phyloP scores from a whole-genome alignment of 1,140 invertebrate genomes.

The Heliconius congener region DNA sequence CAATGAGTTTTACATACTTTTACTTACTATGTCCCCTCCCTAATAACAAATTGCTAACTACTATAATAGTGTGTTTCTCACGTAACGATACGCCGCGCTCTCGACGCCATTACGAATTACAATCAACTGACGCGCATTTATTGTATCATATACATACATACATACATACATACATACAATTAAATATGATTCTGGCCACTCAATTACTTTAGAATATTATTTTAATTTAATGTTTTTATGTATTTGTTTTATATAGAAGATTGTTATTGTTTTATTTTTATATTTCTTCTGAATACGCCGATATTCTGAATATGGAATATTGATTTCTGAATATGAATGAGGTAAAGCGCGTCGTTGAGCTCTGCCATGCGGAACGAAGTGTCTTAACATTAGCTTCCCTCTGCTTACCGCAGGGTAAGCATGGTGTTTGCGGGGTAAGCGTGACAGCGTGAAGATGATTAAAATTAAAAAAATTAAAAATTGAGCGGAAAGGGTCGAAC shows the following conservation, averaged over 20 bases:
- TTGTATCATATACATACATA: not conserved
- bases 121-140: conserved; percentile 20
- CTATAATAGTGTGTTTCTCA: conserved; percentile 44
- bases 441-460: no score
- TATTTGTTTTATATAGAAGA: not conserved
- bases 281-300: no score
- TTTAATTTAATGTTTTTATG: not conserved
- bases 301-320: no score
- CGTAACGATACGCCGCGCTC: conserved; percentile 27
- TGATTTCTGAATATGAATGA: no score
- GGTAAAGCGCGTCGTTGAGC: no score
- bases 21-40: not conserved
- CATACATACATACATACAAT: not conserved
- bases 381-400: no score
- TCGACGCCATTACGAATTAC: conserved; percentile 30
- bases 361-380: no score
- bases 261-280: conserved; percentile 3
- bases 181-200: not conserved
- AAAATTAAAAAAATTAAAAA: no score
- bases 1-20: not conserved
- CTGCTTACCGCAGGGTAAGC: no score
- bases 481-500: no score
- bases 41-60: conserved; percentile 41
- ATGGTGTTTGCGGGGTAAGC: no score
- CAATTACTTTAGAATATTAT: conserved; percentile 1